These are phyloP conservation scores for Melanerpes aurifrons DNA, from an alignment of 2,113 vertebrate species.

Conservation along the genomic window DNA sequence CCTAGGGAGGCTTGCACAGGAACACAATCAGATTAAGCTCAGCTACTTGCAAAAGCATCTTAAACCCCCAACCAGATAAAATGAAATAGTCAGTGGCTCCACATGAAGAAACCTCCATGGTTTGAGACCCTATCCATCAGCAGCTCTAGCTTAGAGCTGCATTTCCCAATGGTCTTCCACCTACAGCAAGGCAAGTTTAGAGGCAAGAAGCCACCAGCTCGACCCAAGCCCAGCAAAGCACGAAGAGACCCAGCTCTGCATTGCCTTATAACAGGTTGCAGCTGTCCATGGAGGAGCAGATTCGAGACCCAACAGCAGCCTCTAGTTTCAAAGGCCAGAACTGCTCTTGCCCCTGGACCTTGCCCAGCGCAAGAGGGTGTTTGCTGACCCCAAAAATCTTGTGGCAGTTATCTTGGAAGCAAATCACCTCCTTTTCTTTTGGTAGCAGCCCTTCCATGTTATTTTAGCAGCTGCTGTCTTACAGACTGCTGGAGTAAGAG, in stretches of 20 bases:
- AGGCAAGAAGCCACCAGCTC: neutral
- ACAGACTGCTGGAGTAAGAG: slow-evolving; percentile 60
- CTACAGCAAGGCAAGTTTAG: neutral
- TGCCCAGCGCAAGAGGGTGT: neutral
- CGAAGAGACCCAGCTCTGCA: rapidly evolving
- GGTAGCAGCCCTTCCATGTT: neutral
- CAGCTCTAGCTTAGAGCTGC: neutral
- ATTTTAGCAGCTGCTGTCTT: slow-evolving; percentile 63
- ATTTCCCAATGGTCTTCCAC: neutral
- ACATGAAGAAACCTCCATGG: neutral
- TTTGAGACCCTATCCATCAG: neutral
- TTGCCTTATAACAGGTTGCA: rapidly evolving
- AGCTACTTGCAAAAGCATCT: neutral
- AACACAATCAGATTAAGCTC: neutral
- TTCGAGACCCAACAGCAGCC: slow-evolving; percentile 37
- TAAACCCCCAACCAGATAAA: neutral
- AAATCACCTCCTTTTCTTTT: neutral
- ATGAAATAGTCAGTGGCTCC: neutral
- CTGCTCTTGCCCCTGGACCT: neutral
- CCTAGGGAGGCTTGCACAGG: no score
- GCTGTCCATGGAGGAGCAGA: neutral
- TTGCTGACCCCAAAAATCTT: neutral
- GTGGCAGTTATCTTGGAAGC: neutral
- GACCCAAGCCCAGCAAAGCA: neutral
- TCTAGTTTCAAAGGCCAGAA: slow-evolving; percentile 46